Evolutionary conservation across 2,888 invertebrate genomes (phyloP).

Genomic region (Dryobota labecula): DNA sequence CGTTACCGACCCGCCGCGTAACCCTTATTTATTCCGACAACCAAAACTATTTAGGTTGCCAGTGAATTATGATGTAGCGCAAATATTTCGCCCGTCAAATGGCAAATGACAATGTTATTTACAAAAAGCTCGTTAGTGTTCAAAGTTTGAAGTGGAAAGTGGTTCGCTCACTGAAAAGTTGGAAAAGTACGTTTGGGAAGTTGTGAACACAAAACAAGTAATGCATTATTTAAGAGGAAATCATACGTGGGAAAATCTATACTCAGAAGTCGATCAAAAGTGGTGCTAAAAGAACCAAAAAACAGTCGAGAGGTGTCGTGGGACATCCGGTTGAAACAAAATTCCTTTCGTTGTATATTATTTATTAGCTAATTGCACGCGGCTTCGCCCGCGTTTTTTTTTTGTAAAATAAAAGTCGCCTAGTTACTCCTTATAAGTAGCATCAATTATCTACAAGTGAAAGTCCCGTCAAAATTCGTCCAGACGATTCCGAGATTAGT

Average conservation of each 20-base stretch:
- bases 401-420: too few relatives aligned
- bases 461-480: too few relatives aligned
- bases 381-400: too few relatives aligned
- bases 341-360: too few relatives aligned
- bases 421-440: too few relatives aligned
- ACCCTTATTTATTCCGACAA: conserved; percentile 71
- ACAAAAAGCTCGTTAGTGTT: conserved; percentile 40
- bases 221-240: conserved; percentile 2
- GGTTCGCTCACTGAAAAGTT: conserved; percentile 4
- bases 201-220: not conserved
- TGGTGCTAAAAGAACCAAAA: too few relatives aligned
- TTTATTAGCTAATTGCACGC: too few relatives aligned
- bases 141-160: conserved; percentile 30
- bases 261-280: too few relatives aligned
- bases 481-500: too few relatives aligned
- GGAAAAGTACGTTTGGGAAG: conserved; percentile 2
- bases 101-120: conserved; percentile 45
- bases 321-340: too few relatives aligned
- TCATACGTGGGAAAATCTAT: not conserved
- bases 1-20: conserved; percentile 65
- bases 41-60: conserved; percentile 71
- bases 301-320: too few relatives aligned
- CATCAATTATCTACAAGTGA: too few relatives aligned
- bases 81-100: conserved; percentile 49
- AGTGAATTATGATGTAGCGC: conserved; percentile 64